Conservation (phyloP, 1,140 invertebrate species). For the Drosophila tristis region DNA sequence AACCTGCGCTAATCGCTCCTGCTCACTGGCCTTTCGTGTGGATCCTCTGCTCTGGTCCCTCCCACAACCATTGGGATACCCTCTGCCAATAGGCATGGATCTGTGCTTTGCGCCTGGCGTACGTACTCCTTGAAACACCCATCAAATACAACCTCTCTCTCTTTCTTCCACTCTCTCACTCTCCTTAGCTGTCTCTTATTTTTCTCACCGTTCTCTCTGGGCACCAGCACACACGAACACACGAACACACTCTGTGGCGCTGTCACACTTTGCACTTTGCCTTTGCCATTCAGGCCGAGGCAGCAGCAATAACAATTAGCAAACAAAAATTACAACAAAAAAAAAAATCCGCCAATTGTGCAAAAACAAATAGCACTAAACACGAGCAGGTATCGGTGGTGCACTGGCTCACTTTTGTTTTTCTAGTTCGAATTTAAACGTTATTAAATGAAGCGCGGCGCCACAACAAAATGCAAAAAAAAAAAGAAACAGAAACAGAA, state of each 20-base stretch:
- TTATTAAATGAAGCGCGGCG: conserved; percentile 35
- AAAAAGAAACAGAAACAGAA: conserved; percentile 18
- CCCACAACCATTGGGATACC: too few species aligned
- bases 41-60: too few species aligned
- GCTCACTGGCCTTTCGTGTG: too few species aligned
- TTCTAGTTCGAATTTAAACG: conserved; percentile 29
- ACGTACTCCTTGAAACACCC: neutral
- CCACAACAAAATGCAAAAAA: conserved; percentile 27
- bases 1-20: too few species aligned
- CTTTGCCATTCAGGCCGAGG: conserved; percentile 41
- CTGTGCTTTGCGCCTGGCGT: too few species aligned
- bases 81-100: too few species aligned
- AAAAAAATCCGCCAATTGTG: conserved; percentile 27
- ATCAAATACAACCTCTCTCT: neutral
- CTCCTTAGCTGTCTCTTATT: neutral
- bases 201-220: conserved; percentile 9
- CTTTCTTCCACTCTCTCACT: conserved; percentile 5
- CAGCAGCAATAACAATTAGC: conserved; percentile 23
- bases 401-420: conserved; percentile 1
- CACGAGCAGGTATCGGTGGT: neutral
- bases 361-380: conserved; percentile 12
- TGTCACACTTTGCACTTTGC: conserved; percentile 63
- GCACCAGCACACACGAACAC: conserved; percentile 7
- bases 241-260: conserved; percentile 29
- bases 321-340: conserved; percentile 29